These are phyloP conservation scores for Syrmaticus mikado DNA, from an alignment of 2,113 vertebrate species.

Conservation along the genomic window DNA sequence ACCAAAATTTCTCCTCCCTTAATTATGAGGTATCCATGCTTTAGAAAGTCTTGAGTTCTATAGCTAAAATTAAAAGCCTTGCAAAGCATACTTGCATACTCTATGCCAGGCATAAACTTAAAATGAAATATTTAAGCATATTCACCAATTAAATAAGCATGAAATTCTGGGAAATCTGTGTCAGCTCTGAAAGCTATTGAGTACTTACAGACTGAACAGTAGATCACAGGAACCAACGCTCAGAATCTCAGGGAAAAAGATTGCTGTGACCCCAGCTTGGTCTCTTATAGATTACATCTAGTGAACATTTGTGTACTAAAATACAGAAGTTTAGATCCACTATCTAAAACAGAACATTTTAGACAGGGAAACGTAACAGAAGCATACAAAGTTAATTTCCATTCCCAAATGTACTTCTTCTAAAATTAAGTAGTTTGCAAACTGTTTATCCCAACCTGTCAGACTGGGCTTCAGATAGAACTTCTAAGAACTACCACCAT, in stretches of 20 bases:
- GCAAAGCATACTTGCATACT: not conserved
- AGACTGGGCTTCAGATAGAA: not conserved
- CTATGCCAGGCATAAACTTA: not conserved
- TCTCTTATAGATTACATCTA: not conserved
- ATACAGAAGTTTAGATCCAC: too few species aligned
- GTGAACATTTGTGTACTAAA: not conserved
- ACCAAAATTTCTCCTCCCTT: not conserved
- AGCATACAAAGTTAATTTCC: not conserved
- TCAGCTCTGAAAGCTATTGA: not conserved
- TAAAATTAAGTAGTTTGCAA: not conserved
- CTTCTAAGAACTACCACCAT: not conserved
- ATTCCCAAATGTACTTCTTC: not conserved
- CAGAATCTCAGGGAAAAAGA: not conserved
- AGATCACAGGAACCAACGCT: conserved; percentile 18
- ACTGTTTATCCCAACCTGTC: not conserved
- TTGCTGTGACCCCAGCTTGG: not conserved
- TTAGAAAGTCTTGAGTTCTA: not conserved
- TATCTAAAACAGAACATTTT: not conserved
- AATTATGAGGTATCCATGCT: not conserved
- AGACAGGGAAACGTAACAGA: not conserved
- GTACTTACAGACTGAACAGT: not conserved
- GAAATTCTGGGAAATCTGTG: not conserved
- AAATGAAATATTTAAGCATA: not conserved
- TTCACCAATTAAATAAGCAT: not conserved
- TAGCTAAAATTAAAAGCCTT: not conserved